Percentiles rank a stretch among this genome's conserved stretches.
These are phyloP conservation scores for Hymenochirus boettgeri DNA, from an alignment of 2,113 vertebrate genomes.

Conservation along the genomic window DNA sequence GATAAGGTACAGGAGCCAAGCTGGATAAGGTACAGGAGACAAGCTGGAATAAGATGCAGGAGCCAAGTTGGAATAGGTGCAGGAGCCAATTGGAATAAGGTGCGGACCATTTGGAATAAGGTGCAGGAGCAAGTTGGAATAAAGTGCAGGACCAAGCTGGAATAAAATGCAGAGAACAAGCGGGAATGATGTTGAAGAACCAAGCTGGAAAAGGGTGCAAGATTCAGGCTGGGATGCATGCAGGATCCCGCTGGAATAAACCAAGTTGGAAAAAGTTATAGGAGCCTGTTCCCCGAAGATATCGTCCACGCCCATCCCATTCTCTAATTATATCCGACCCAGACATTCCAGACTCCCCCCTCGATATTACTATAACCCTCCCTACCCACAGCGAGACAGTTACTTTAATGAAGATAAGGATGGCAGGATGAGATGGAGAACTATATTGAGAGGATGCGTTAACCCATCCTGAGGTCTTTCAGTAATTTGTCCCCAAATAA, in stretches of 20 bases:
- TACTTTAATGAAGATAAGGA: conserved; percentile 59
- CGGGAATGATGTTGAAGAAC: conserved; percentile 45
- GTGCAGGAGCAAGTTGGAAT: conserved; percentile 19
- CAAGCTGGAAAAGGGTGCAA: conserved; percentile 17
- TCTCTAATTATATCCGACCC: conserved; percentile 61
- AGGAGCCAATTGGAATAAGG: conserved; percentile 18
- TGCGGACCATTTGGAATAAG: too few relatives aligned
- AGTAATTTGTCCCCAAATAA: conserved; percentile 48
- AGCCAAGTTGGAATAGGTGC: conserved; percentile 18
- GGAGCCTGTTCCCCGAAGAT: conserved; percentile 49
- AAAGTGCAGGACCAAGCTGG: conserved; percentile 54
- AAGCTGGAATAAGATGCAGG: conserved; percentile 2
- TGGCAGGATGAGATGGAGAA: conserved; percentile 69
- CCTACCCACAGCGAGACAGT: conserved; percentile 49
- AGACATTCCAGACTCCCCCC: conserved; percentile 60
- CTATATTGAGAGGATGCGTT: conserved; percentile 71
- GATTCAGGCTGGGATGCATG: conserved; percentile 1
- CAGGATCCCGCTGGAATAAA: too few relatives aligned
- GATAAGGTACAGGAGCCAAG: conserved; percentile 32
- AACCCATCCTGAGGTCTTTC: conserved; percentile 55
- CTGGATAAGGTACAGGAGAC: conserved; percentile 9
- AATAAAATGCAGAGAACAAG: conserved; percentile 57
- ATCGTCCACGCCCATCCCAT: conserved; percentile 51
- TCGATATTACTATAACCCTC: conserved; percentile 53
- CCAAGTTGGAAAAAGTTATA: conserved; percentile 46